Conservation (phyloP, 2,113 vertebrate genomes). For the Romanogobio albipinnatus region DNA sequence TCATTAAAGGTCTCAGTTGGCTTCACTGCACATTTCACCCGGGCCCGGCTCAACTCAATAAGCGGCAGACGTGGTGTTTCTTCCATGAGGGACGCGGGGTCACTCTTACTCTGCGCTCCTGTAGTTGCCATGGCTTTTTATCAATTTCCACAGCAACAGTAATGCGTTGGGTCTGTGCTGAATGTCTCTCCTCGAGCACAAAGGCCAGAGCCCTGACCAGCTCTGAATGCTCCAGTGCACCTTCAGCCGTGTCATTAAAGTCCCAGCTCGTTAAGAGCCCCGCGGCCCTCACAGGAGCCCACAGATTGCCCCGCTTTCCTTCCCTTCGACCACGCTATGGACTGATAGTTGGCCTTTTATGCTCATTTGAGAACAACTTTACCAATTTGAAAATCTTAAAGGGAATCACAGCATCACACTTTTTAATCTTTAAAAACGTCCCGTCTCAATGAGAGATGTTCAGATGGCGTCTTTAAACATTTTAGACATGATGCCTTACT, state of each 20-base stretch:
- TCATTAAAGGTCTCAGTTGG: constrained; percentile 27
- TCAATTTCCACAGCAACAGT: constrained; percentile 48
- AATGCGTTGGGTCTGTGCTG: constrained; percentile 51
- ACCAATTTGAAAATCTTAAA: constrained; percentile 15
- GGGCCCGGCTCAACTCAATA: not conserved
- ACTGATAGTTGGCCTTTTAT: constrained; percentile 45
- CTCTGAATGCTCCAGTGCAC: constrained; percentile 57
- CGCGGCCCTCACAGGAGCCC: constrained; percentile 43
- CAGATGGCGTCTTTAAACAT: too few species aligned
- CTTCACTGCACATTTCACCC: constrained; percentile 27
- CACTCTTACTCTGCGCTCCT: not conserved
- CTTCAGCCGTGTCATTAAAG: constrained; percentile 61
- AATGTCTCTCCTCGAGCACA: constrained; percentile 25
- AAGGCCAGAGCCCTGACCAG: not conserved
- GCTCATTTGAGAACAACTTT: constrained; percentile 27
- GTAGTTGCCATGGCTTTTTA: constrained; percentile 48
- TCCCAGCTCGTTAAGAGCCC: constrained; percentile 59
- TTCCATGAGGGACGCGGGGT: too few species aligned
- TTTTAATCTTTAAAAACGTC: too few species aligned
- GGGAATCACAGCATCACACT: not conserved
- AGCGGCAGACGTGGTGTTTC: not conserved
- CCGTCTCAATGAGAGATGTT: too few species aligned
- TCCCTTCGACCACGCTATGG: not conserved
- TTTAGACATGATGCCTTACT: too few species aligned
- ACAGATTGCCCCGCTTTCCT: constrained; percentile 39